Evolutionary conservation across 2,797 vertebrate genomes (phyloP).

Genomic region (Crax fasciolata): DNA sequence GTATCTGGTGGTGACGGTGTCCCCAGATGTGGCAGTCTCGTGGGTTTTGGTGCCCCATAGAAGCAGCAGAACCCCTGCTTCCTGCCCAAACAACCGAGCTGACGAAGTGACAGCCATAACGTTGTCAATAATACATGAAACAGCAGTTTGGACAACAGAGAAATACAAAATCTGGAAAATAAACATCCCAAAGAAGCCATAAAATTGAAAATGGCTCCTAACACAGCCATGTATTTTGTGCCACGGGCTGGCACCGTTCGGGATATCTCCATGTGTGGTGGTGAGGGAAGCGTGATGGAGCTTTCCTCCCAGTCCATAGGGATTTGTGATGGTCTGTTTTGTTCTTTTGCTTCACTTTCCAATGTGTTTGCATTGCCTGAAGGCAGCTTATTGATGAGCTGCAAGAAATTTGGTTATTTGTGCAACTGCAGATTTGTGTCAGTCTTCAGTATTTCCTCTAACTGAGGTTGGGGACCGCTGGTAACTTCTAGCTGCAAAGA

Average conservation of each 20-base stretch:
- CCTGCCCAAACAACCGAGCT: rapidly evolving
- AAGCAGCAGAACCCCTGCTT: rapidly evolving
- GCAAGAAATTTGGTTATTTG: not conserved
- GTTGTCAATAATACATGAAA: not conserved
- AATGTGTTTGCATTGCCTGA: rapidly evolving
- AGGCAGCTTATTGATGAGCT: not conserved
- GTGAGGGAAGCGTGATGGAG: rapidly evolving
- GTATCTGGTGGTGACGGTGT: not conserved
- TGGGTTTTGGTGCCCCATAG: not conserved
- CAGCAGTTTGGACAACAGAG: not conserved
- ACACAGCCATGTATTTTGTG: rapidly evolving
- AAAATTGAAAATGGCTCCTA: not conserved
- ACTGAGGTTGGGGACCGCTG: rapidly evolving
- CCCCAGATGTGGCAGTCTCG: not conserved
- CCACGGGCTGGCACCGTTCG: rapidly evolving
- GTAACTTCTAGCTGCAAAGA: not conserved
- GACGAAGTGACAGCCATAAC: not conserved
- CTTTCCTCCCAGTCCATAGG: rapidly evolving
- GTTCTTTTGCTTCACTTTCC: not conserved
- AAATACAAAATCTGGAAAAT: not conserved
- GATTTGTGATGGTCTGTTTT: rapidly evolving
- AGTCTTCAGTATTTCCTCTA: rapidly evolving
- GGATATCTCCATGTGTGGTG: not conserved
- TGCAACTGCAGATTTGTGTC: not conserved
- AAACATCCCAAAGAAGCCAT: not conserved